Conservation (phyloP, 2,888 invertebrate genomes). For the Rhagonycha fulva region DNA sequence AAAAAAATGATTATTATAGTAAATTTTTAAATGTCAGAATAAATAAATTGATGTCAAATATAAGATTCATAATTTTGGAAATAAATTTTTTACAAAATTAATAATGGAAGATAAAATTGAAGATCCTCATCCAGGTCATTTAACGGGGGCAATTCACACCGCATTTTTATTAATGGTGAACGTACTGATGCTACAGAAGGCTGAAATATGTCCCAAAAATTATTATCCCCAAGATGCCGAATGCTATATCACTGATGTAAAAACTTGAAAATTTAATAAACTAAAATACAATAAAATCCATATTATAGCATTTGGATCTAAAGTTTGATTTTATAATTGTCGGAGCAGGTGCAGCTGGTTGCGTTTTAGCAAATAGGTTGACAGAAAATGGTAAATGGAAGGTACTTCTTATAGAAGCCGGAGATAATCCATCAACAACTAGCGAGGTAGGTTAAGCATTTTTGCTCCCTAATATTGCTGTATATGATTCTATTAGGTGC, state of each 20-base stretch:
- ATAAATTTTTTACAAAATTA: neutral
- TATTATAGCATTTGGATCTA: slow-evolving; percentile 36
- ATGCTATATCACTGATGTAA: slow-evolving; percentile 36
- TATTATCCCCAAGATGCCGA: slow-evolving; percentile 41
- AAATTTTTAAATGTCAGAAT: neutral
- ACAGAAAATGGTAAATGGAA: slow-evolving; percentile 50
- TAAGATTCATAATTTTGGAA: neutral
- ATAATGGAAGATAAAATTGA: neutral
- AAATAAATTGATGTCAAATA: neutral
- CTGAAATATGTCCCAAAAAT: slow-evolving; percentile 34
- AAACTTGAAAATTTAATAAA: neutral
- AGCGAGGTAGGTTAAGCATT: slow-evolving; percentile 32
- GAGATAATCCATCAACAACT: slow-evolving; percentile 41
- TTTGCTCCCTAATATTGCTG: neutral
- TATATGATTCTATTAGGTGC: slow-evolving; percentile 33
- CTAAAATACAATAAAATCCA: neutral
- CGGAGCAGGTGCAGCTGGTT: slow-evolving; percentile 59
- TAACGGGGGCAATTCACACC: slow-evolving; percentile 39
- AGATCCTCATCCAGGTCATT: neutral
- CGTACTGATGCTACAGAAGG: slow-evolving; percentile 40
- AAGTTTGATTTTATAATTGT: slow-evolving; percentile 56
- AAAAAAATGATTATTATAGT: neutral
- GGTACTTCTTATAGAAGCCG: slow-evolving; percentile 50
- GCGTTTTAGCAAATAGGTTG: slow-evolving; percentile 56
- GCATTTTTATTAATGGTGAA: slow-evolving; percentile 42